phyloP scores from a whole-genome alignment of 2,113 vertebrate genomes.

The Glaucomys volans region DNA sequence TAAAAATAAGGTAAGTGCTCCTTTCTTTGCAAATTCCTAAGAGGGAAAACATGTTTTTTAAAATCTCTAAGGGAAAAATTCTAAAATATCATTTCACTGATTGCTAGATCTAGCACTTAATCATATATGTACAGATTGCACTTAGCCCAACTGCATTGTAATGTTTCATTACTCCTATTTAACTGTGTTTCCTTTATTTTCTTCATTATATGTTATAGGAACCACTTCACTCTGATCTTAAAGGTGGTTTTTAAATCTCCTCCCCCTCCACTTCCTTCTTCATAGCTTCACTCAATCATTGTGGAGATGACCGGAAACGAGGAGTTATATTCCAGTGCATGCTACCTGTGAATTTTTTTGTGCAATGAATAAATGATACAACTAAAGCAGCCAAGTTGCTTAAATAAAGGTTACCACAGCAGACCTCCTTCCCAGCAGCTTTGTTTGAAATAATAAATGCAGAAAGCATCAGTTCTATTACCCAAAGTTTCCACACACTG shows the following conservation, averaged over 20 bases:
- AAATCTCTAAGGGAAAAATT: not conserved
- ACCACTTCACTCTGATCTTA: not conserved
- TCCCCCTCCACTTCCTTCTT: not conserved
- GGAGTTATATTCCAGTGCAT: not conserved
- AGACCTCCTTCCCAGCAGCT: not conserved
- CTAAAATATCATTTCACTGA: not conserved
- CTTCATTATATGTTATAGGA: slow-evolving; percentile 1
- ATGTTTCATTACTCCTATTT: not conserved
- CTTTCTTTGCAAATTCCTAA: not conserved
- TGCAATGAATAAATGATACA: not conserved
- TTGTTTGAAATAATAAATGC: not conserved
- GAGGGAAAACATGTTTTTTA: not conserved
- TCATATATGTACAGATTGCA: not conserved
- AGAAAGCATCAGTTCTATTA: not conserved
- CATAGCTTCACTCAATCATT: not conserved
- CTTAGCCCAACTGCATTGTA: not conserved
- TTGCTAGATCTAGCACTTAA: not conserved
- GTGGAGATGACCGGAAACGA: accelerated
- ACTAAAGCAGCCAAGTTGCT: not conserved
- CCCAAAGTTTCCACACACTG: not conserved
- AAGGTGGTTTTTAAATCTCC: not conserved
- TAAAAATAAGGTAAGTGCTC: not conserved
- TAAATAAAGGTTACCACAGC: not conserved
- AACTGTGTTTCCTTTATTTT: not conserved
- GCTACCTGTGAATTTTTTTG: not conserved